Evolutionary conservation across 2,797 vertebrate genomes (phyloP).

Genomic region (Notamacropus eugenii): DNA sequence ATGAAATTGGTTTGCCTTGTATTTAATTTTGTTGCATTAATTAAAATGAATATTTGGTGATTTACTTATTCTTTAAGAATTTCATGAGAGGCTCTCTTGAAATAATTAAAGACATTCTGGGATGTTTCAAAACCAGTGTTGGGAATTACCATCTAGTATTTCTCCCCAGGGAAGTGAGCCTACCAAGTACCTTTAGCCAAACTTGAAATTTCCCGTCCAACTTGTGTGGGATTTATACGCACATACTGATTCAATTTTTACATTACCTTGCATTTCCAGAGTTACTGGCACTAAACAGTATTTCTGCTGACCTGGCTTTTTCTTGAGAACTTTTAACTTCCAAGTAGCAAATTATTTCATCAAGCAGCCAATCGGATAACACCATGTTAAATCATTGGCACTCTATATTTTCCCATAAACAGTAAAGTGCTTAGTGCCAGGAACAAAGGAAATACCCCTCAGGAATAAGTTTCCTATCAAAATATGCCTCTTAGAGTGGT

Average conservation of each 20-base stretch:
- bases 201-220: constrained; percentile 11
- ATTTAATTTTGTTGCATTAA: constrained; percentile 2
- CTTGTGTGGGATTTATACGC: constrained; percentile 20
- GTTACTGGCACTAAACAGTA: neutral
- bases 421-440: neutral
- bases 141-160: constrained; percentile 24
- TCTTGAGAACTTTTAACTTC: constrained; percentile 25
- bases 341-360: neutral
- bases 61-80: neutral
- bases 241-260: constrained; percentile 32
- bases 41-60: neutral
- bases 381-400: neutral
- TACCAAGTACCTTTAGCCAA: constrained; percentile 7
- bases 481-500: constrained; percentile 9
- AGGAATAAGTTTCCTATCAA: constrained; percentile 42
- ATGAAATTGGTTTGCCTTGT: neutral
- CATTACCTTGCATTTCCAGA: constrained; percentile 45
- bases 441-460: neutral
- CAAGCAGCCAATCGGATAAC: neutral
- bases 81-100: constrained; percentile 20
- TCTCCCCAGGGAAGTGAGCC: constrained; percentile 30
- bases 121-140: constrained; percentile 29
- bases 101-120: constrained; percentile 9
- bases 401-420: neutral
- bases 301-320: neutral